These are phyloP conservation scores for Mola mola DNA, from an alignment of 2,113 vertebrate genomes.

Conservation along the genomic window DNA sequence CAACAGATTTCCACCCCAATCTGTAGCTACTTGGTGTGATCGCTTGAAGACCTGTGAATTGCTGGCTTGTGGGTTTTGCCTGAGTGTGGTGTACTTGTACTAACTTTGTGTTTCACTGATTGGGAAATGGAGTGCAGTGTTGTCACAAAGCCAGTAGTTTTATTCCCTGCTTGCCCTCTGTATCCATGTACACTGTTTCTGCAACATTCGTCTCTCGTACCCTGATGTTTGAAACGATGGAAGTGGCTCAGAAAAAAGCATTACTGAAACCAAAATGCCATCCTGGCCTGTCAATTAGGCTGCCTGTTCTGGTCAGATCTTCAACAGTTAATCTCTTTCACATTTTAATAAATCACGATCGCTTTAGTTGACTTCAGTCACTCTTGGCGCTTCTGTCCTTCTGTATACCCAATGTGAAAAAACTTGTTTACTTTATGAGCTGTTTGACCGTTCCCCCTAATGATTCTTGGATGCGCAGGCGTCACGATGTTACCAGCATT, in stretches of 20 bases:
- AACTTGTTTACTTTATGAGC: background rate
- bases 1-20: background rate
- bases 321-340: background rate
- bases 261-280: constrained; percentile 4
- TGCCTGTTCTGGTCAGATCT: background rate
- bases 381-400: background rate
- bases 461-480: background rate
- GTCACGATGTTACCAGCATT: constrained; percentile 21
- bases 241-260: background rate
- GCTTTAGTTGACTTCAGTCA: background rate
- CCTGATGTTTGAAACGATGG: background rate
- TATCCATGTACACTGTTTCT: background rate
- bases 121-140: constrained; percentile 1
- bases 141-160: too few species aligned
- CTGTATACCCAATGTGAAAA: background rate
- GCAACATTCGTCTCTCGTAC: background rate
- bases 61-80: constrained; percentile 6
- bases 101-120: constrained; percentile 2
- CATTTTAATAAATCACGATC: constrained; percentile 1
- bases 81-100: background rate
- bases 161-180: background rate
- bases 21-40: constrained; percentile 2
- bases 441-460: background rate
- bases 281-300: background rate
- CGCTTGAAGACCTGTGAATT: background rate